These are phyloP conservation scores for Miniopterus natalensis DNA, from an alignment of 2,113 vertebrate genomes.

Conservation along the genomic window DNA sequence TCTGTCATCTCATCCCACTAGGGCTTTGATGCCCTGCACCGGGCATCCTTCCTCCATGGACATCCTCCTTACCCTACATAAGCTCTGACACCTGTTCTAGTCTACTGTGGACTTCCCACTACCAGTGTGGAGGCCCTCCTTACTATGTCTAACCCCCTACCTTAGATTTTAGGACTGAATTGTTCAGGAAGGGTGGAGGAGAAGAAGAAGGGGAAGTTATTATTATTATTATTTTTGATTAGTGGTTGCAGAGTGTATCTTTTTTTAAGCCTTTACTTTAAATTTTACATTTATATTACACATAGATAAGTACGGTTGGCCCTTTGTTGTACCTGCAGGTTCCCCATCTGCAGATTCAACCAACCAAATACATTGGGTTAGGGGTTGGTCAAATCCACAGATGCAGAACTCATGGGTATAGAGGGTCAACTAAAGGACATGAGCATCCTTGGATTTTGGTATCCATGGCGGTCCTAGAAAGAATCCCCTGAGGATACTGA, in stretches of 20 bases:
- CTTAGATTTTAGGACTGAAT: not conserved
- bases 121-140: accelerated
- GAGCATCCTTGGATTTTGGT: not conserved
- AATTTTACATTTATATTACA: not conserved
- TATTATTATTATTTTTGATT: not conserved
- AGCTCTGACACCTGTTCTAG: not conserved
- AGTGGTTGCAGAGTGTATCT: not conserved
- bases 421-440: not conserved
- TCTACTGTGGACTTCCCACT: accelerated
- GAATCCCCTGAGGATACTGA: not conserved
- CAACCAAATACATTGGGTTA: not conserved
- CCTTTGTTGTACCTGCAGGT: not conserved
- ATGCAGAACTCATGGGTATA: not conserved
- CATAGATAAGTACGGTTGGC: not conserved
- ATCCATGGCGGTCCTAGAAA: not conserved
- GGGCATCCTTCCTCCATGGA: not conserved
- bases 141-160: not conserved
- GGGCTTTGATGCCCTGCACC: not conserved
- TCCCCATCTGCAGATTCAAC: not conserved
- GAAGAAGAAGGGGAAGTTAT: not conserved
- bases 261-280: not conserved
- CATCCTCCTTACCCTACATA: accelerated
- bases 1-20: not conserved
- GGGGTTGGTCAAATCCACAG: not conserved
- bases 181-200: not conserved